phyloP scores from a whole-genome alignment of 2,797 vertebrate genomes.

The Glossophaga mutica region DNA sequence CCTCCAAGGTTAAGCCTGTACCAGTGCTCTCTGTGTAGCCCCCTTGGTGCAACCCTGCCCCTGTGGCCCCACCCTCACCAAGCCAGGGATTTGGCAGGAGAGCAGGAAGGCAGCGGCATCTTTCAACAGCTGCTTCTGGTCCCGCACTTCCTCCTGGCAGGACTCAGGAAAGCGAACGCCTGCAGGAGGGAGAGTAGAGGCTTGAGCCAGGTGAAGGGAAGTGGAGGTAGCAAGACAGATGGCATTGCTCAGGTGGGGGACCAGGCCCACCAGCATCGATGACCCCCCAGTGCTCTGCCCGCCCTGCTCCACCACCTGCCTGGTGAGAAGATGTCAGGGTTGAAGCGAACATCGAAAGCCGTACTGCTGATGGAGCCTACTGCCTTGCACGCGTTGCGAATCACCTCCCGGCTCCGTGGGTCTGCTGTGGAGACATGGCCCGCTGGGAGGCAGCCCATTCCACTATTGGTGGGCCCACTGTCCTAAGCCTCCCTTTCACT shows the following conservation, averaged over 20 bases:
- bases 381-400: conserved; percentile 95
- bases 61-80: conserved; percentile 85
- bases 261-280: not conserved
- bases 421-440: conserved; percentile 82
- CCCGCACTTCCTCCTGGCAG: conserved; percentile 89
- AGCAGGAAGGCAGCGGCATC: conserved; percentile 94
- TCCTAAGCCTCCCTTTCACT: not conserved
- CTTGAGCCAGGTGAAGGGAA: not conserved
- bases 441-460: not conserved
- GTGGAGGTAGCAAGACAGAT: not conserved
- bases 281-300: rapidly evolving
- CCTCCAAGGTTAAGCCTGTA: not conserved
- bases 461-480: rapidly evolving
- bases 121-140: conserved; percentile 97
- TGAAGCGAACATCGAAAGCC: conserved; percentile 98
- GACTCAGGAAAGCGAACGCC: conserved; percentile 95
- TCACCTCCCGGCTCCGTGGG: conserved; percentile 95
- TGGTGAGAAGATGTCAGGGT: conserved; percentile 98
- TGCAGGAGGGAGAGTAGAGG: conserved; percentile 62
- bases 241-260: not conserved
- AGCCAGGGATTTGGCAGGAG: conserved; percentile 95
- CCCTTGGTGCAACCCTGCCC: conserved; percentile 30
- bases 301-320: conserved; percentile 77
- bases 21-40: not conserved
- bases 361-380: conserved; percentile 95